Evolutionary conservation across 2,888 invertebrate species (phyloP).

Genomic region (Apoderus coryli): DNA sequence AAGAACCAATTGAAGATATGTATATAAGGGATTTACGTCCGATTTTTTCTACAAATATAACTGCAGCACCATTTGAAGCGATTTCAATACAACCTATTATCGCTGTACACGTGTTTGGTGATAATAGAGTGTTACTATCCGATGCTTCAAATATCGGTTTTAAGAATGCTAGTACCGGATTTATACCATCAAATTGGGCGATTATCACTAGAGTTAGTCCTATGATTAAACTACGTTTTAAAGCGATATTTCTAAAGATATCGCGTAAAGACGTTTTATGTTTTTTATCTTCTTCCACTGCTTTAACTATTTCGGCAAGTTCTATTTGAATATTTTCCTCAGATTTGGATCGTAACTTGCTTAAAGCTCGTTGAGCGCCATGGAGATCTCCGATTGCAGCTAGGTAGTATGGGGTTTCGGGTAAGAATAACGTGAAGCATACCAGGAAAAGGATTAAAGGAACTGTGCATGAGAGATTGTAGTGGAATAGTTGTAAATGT

Average conservation of each 20-base stretch:
- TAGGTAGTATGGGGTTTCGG: conserved; percentile 19
- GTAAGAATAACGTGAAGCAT: conserved; percentile 14
- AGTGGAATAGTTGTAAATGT: conserved; percentile 11
- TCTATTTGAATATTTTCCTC: conserved; percentile 13
- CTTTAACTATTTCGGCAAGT: conserved; percentile 15
- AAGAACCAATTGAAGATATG: conserved; percentile 26
- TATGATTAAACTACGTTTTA: conserved; percentile 37
- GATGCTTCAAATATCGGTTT: conserved; percentile 48
- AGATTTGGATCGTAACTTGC: conserved; percentile 26
- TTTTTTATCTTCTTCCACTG: conserved; percentile 10
- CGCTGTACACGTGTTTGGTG: conserved; percentile 12
- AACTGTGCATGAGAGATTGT: conserved; percentile 12
- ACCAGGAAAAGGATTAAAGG: conserved; percentile 15
- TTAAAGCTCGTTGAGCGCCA: conserved; percentile 47
- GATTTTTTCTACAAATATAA: conserved; percentile 13
- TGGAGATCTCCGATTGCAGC: conserved; percentile 35
- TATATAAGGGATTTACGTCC: conserved; percentile 12
- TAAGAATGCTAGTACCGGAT: conserved; percentile 16
- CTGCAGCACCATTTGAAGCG: conserved; percentile 12
- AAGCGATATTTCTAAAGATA: conserved; percentile 45
- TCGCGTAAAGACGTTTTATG: conserved; percentile 32
- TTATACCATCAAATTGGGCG: conserved; percentile 20
- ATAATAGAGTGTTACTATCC: conserved; percentile 28
- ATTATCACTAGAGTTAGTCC: conserved; percentile 15
- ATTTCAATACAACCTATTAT: conserved; percentile 14